These are phyloP conservation scores for Forbesichthys papilliferus DNA, from an alignment of 2,113 vertebrate species.

Conservation along the genomic window DNA sequence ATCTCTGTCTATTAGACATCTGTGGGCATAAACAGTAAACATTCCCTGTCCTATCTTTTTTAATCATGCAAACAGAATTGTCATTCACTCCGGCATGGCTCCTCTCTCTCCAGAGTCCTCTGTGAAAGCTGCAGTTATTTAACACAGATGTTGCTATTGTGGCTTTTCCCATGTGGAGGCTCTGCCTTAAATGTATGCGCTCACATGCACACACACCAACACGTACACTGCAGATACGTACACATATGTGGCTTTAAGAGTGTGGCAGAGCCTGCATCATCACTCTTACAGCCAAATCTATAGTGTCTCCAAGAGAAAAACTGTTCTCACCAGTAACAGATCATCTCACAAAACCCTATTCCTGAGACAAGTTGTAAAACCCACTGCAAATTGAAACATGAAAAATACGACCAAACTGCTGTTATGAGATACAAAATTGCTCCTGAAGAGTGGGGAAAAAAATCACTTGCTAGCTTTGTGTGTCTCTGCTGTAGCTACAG, in stretches of 20 bases:
- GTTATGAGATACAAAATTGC: slow-evolving; percentile 48
- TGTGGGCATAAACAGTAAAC: slow-evolving; percentile 18
- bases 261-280: slow-evolving; percentile 41
- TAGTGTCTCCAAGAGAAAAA: slow-evolving; percentile 54
- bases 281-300: slow-evolving; percentile 59
- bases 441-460: slow-evolving; percentile 33
- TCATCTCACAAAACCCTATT: slow-evolving; percentile 57
- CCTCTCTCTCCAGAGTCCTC: slow-evolving; percentile 28
- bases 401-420: slow-evolving; percentile 62
- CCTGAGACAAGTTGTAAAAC: slow-evolving; percentile 55
- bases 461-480: slow-evolving; percentile 44
- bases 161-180: slow-evolving; percentile 38
- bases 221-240: slow-evolving; percentile 8
- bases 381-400: slow-evolving; percentile 71
- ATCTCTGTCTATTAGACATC: slow-evolving; percentile 26
- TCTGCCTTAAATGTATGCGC: neutral
- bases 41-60: slow-evolving; percentile 19
- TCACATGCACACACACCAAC: neutral
- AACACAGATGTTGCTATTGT: slow-evolving; percentile 49
- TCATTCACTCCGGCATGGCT: slow-evolving; percentile 19
- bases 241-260: neutral
- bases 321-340: slow-evolving; percentile 61
- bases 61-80: slow-evolving; percentile 23
- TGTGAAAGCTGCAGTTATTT: slow-evolving; percentile 40
- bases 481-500: slow-evolving; percentile 21